Evolutionary conservation across 2,113 vertebrate species (phyloP).

Genomic region (Monopterus albus): DNA sequence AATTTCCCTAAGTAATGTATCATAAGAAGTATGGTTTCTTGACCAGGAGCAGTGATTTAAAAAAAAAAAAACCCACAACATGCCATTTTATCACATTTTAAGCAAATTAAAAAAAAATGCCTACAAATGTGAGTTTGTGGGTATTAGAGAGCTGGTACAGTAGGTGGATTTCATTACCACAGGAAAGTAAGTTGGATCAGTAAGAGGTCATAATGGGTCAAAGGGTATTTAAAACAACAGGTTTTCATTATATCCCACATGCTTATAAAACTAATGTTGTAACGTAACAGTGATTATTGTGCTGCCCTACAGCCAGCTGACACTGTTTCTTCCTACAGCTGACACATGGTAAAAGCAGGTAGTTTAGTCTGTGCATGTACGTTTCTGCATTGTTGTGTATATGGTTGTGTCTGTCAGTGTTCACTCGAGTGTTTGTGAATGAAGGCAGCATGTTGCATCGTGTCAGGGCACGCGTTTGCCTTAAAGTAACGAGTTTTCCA

Average conservation of each 20-base stretch:
- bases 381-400: constrained; percentile 23
- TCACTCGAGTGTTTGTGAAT: constrained; percentile 44
- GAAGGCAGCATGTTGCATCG: constrained; percentile 68
- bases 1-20: no score
- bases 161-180: no score
- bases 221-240: constrained; percentile 3
- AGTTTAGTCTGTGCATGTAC: constrained; percentile 11
- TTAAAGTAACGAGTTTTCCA: constrained; percentile 59
- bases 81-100: no score
- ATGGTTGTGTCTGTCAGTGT: constrained; percentile 16
- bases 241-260: neutral
- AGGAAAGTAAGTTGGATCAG: no score
- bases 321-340: neutral
- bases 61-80: no score
- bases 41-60: no score
- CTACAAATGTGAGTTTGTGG: no score
- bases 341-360: neutral
- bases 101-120: no score
- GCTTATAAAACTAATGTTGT: neutral
- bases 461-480: constrained; percentile 58
- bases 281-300: neutral
- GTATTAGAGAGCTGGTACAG: no score
- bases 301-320: neutral
- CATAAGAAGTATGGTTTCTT: no score
- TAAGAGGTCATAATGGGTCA: neutral